Percentiles rank a stretch among this genome's conserved stretches.
Evolutionary conservation across 1,140 invertebrate species (phyloP).

Genomic region (Bombus turneri): DNA sequence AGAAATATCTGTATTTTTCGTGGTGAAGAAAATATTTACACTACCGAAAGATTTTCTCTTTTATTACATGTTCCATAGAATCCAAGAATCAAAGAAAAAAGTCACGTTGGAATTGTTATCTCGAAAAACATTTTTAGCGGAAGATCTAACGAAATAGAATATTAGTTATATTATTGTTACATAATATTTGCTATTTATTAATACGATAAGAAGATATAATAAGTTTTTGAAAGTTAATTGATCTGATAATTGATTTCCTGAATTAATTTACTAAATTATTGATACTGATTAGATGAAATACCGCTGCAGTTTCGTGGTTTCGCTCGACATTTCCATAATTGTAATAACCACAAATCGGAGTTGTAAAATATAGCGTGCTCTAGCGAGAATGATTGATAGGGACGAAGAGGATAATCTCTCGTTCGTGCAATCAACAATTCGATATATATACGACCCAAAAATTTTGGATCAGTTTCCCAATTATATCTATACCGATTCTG

Average conservation of each 20-base stretch:
- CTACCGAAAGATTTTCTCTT: too few species aligned
- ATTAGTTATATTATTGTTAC: too few species aligned
- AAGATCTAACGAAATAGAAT: too few species aligned
- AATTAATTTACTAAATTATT: not conserved
- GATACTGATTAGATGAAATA: not conserved
- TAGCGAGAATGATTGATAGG: slow-evolving; percentile 52
- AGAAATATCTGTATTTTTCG: too few species aligned
- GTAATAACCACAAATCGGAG: not conserved
- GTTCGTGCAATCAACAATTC: slow-evolving; percentile 53
- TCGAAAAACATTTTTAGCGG: not conserved
- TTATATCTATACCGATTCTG: not conserved
- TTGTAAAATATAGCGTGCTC: slow-evolving; percentile 41
- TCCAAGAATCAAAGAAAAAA: not conserved
- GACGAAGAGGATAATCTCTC: slow-evolving; percentile 49
- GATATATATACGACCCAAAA: slow-evolving; percentile 44
- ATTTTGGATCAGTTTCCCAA: too few species aligned
- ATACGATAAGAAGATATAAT: too few species aligned
- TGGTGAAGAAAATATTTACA: not conserved
- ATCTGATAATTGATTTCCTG: too few species aligned
- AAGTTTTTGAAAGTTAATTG: too few species aligned
- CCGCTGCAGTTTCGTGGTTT: not conserved
- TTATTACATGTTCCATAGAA: too few species aligned
- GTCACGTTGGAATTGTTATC: too few species aligned
- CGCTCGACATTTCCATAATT: not conserved
- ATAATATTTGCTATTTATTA: too few species aligned